phyloP scores from a whole-genome alignment of 2,113 vertebrate genomes.

The Neotragus pygmaeus region DNA sequence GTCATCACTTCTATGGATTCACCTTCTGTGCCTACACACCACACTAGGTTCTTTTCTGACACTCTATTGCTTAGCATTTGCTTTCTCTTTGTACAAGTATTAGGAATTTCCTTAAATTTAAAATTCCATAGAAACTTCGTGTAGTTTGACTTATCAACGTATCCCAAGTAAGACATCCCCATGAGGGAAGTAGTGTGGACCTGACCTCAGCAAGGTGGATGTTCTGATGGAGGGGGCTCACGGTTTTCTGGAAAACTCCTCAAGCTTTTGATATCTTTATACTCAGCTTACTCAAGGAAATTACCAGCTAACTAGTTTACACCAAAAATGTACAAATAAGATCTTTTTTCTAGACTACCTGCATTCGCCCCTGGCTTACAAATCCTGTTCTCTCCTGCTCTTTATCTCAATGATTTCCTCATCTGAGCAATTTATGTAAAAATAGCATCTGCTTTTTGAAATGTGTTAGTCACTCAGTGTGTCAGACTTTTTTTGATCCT shows the following conservation, averaged over 20 bases:
- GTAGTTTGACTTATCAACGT: neutral
- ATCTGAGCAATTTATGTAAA: neutral
- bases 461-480: neutral
- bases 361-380: neutral
- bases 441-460: neutral
- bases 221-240: too few relatives aligned
- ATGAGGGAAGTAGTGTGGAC: neutral
- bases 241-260: neutral
- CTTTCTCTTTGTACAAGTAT: neutral
- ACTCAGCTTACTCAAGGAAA: neutral
- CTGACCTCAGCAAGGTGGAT: neutral
- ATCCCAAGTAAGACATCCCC: neutral
- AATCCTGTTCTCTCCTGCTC: neutral
- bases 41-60: neutral
- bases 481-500: neutral
- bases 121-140: neutral
- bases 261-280: neutral
- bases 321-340: neutral
- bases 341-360: neutral
- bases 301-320: neutral
- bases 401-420: neutral
- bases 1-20: neutral
- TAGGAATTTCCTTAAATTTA: neutral
- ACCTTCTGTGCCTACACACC: neutral
- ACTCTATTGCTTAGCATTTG: neutral